Conservation (phyloP, 1,140 invertebrate genomes). For the Drosophila pseudoananassae region DNA sequence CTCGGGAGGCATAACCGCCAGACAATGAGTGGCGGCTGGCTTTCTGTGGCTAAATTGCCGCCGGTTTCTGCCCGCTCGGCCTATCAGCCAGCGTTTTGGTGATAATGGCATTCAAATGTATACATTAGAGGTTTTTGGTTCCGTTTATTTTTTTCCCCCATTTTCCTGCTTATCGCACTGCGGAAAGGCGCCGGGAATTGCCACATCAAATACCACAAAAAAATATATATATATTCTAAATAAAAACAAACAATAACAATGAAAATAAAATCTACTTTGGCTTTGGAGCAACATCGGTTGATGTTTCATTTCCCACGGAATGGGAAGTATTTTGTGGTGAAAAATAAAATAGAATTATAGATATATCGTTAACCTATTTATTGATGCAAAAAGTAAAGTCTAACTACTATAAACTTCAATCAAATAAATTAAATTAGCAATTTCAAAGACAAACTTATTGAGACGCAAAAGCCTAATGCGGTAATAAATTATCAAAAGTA, state of each 20-base stretch:
- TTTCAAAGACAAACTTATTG: neutral
- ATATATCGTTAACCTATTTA: constrained; percentile 12
- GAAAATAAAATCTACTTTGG: constrained; percentile 57
- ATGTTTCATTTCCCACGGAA: constrained; percentile 25
- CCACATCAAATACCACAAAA: constrained; percentile 61
- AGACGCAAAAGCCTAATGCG: neutral
- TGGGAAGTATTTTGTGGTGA: constrained; percentile 4
- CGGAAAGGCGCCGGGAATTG: constrained; percentile 71
- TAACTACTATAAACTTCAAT: no score
- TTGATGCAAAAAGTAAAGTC: no score
- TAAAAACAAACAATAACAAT: constrained; percentile 45
- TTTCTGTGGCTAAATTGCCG: constrained; percentile 54
- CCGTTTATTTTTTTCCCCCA: constrained; percentile 19
- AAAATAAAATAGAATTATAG: constrained; percentile 4
- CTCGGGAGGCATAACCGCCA: constrained; percentile 36
- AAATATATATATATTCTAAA: constrained; percentile 3
- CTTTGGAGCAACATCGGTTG: constrained; percentile 25
- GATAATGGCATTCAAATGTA: constrained; percentile 81
- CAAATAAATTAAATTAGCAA: neutral
- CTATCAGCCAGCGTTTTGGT: constrained; percentile 56
- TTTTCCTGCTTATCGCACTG: constrained; percentile 42
- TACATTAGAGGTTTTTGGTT: constrained; percentile 62
- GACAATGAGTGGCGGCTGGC: constrained; percentile 66
- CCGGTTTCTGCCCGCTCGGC: constrained; percentile 40
- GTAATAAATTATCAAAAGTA: neutral